Evolutionary conservation across 2,113 vertebrate genomes (phyloP).

Genomic region (Eulacestoma nigropectus): DNA sequence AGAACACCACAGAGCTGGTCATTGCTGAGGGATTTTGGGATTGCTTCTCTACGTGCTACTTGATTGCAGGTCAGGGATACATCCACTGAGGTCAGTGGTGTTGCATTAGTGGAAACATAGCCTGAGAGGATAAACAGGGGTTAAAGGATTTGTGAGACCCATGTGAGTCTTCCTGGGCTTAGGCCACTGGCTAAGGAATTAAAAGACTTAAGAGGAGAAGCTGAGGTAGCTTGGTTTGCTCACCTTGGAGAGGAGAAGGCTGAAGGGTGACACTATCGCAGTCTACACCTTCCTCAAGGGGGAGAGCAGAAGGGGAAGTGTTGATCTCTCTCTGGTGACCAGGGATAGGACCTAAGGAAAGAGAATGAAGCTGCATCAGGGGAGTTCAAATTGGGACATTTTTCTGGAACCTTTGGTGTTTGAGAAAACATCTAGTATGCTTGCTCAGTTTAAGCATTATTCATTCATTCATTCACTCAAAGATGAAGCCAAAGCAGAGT

Average conservation of each 20-base stretch:
- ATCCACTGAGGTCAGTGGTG: neutral
- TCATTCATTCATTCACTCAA: neutral
- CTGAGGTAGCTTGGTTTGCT: neutral
- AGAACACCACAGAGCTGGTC: neutral
- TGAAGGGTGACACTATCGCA: fast-evolving
- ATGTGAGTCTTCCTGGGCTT: neutral
- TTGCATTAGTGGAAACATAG: neutral
- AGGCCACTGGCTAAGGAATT: neutral
- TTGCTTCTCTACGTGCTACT: neutral
- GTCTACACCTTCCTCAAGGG: neutral
- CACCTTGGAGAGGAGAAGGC: neutral
- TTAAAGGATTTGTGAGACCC: neutral
- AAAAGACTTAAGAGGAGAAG: neutral
- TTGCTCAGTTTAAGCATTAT: neutral
- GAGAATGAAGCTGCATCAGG: neutral
- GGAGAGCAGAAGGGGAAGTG: neutral
- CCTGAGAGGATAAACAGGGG: neutral
- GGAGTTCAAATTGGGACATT: neutral
- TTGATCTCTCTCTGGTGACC: neutral
- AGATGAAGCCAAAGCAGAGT: neutral
- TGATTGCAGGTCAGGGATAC: neutral
- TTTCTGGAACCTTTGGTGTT: neutral
- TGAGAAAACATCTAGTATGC: neutral
- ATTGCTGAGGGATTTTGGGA: neutral
- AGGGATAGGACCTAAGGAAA: fast-evolving